Evolutionary conservation across 2,113 vertebrate species (phyloP), one percentile per base, ranked within the genome.

Genomic region (Cnemophilus loriae): DNA sequence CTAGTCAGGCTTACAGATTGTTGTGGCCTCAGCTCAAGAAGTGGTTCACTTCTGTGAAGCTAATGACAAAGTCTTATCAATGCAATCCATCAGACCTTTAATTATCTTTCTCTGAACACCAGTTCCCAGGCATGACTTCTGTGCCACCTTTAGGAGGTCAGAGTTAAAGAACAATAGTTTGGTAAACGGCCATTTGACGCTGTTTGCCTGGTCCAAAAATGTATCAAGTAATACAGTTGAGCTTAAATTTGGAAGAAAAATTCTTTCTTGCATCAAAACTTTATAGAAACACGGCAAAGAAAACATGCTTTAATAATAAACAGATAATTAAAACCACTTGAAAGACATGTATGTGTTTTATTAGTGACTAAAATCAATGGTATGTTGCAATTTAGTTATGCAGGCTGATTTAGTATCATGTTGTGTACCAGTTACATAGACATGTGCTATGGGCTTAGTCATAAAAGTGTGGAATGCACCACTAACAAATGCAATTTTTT

Each of bases 361-460:
- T 97, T 97, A 96, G 94, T 95, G 94, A 97, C 91, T 93, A 93
- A 93, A 96, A 95, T 92, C 71, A 94, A 95, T 89, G 93, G 93
- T 93, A 96, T 96, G 96, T 91, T 94, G 90, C 95, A 89, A 92
- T 96, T 97, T 96, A 97, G 94, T 87, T 97, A 90, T 97, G 96
- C 28, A 1, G 93, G 57, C 84, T 93, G 87, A 89, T 93, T 96
- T 96, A 88, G 93, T 95, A 93, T 95, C 96, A 96, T 97, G 91
- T 96, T 95, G 84, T 96, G 93, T 96, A 90, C 89, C 82, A 92
- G 94, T 96, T 89, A 96, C 92, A 95, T 10, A 96, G 93, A 96
- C 95, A 97, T 96, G 95, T 96, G 93, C 90, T 95, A 95, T 9
- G 28, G 94, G 71, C 96, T 95, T 95, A 95, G 73, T 92, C 89